Conservation (phyloP, 2,797 vertebrate species). For the Distichodus sexfasciatus region DNA sequence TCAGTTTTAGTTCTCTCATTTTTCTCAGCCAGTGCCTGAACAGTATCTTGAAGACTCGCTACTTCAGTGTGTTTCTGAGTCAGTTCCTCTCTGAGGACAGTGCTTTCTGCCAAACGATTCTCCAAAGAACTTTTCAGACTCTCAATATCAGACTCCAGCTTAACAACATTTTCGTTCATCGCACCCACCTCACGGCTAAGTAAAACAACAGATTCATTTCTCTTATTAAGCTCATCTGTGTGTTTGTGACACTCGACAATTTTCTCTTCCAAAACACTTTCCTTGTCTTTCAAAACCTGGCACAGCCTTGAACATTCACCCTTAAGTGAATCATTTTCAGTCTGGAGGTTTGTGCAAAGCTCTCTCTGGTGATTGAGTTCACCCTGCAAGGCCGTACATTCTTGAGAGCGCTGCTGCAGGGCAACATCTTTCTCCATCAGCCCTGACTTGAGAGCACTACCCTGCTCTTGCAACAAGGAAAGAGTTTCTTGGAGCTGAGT, state of each 20-base stretch:
- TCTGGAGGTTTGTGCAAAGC: constrained; percentile 55
- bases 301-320: constrained; percentile 53
- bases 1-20: constrained; percentile 72
- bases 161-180: constrained; percentile 65
- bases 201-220: constrained; percentile 59
- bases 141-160: constrained; percentile 67
- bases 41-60: constrained; percentile 50
- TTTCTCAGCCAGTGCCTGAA: constrained; percentile 64
- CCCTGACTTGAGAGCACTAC: constrained; percentile 67
- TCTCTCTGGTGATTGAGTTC: constrained; percentile 61
- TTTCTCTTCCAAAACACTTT: constrained; percentile 55
- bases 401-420: constrained; percentile 69
- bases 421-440: constrained; percentile 68
- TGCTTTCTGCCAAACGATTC: constrained; percentile 61
- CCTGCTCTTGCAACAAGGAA: constrained; percentile 74
- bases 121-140: constrained; percentile 60
- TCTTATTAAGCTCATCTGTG: constrained; percentile 69
- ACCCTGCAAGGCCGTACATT: constrained; percentile 57
- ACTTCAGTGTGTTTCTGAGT: constrained; percentile 50
- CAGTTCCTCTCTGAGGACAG: constrained; percentile 58
- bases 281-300: constrained; percentile 66
- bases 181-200: constrained; percentile 70
- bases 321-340: constrained; percentile 66
- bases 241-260: constrained; percentile 61
- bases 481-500: constrained; percentile 69